A percentile compares a stretch with the other conserved stretches of the same genome.
These are phyloP conservation scores for Anas georgica DNA, from an alignment of 2,797 vertebrate genomes.

Conservation along the genomic window DNA sequence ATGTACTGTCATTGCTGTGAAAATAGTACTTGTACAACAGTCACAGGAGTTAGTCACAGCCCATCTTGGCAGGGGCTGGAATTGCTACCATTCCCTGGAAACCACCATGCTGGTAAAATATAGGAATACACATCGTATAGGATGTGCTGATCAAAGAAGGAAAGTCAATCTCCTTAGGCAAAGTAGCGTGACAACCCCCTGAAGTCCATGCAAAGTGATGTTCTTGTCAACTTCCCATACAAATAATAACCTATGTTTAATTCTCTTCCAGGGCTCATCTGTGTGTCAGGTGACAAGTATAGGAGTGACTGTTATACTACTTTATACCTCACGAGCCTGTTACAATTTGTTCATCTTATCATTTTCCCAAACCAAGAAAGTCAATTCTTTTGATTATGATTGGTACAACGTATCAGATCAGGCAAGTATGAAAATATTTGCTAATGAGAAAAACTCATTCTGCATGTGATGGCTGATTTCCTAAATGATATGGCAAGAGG, in stretches of 20 bases:
- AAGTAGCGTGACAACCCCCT: neutral
- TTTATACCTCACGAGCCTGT: slow-evolving; percentile 93
- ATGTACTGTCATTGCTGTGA: neutral
- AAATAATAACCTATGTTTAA: slow-evolving; percentile 15
- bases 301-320: slow-evolving; percentile 89
- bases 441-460: neutral
- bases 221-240: neutral
- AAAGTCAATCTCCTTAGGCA: neutral
- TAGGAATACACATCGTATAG: neutral
- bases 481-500: neutral
- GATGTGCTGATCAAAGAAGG: neutral
- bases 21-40: neutral
- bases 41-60: neutral
- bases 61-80: neutral
- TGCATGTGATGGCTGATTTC: neutral
- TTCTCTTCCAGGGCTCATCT: slow-evolving; percentile 88
- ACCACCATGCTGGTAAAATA: neutral
- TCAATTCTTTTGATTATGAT: slow-evolving; percentile 93
- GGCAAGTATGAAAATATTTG: slow-evolving; percentile 76
- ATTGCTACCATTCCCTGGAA: neutral
- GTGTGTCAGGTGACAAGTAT: slow-evolving; percentile 93
- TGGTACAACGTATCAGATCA: slow-evolving; percentile 99
- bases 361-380: slow-evolving; percentile 85
- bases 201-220: neutral
- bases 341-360: slow-evolving; percentile 93